Evolutionary conservation across 2,888 invertebrate species (phyloP).

Genomic region (Alentia gelatinosa): DNA sequence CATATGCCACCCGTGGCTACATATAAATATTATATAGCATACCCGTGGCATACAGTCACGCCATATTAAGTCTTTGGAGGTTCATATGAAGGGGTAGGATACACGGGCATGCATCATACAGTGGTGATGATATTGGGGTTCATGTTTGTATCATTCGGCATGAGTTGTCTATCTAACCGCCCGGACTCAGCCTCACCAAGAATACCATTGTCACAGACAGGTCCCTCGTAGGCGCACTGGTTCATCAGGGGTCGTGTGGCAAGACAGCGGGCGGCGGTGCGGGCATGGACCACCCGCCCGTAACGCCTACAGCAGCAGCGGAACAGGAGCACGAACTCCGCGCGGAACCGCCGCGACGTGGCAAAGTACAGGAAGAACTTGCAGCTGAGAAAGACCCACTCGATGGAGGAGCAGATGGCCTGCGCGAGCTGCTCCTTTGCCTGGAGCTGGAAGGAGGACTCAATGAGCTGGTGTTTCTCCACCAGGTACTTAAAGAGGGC

Average conservation of each 20-base stretch:
- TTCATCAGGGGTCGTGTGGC: conserved; percentile 1
- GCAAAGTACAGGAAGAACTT: conserved; percentile 71
- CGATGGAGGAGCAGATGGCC: conserved; percentile 63
- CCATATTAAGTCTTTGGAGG: no score
- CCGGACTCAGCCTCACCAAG: background rate
- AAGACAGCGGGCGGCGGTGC: background rate
- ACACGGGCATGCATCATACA: no score
- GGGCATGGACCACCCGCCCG: background rate
- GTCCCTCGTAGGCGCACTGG: background rate
- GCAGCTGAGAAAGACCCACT: conserved; percentile 68
- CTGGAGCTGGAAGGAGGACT: conserved; percentile 10
- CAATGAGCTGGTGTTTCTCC: conserved; percentile 49
- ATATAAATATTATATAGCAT: no score
- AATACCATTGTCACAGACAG: conserved; percentile 15
- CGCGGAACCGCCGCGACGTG: conserved; percentile 68
- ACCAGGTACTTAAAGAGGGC: conserved; percentile 35
- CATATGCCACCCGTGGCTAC: no score
- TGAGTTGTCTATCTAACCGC: background rate
- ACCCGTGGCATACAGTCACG: no score
- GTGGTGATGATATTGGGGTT: conserved; percentile 10
- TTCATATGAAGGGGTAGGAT: no score
- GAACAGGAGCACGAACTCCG: conserved; percentile 58
- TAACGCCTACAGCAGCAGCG: conserved; percentile 50
- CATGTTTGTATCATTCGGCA: background rate
- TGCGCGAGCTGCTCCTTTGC: conserved; percentile 59